These are phyloP conservation scores for Cichladusa arquata DNA, from an alignment of 2,113 vertebrate species.

Conservation along the genomic window DNA sequence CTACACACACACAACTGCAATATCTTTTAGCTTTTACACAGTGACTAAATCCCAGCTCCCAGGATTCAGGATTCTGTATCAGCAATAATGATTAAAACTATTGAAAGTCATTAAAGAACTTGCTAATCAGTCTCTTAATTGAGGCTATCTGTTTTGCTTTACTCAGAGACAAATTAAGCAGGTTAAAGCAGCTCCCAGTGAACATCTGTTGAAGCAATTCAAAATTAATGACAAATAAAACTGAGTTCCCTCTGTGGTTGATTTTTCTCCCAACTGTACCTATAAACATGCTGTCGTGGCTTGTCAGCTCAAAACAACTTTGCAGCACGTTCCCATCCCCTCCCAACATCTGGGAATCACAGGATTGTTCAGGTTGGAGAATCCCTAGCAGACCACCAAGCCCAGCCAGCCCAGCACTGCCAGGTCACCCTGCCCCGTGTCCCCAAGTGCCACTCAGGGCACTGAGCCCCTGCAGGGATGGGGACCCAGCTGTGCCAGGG, in stretches of 20 bases:
- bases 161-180: slow-evolving; percentile 68
- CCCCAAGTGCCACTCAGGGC: neutral
- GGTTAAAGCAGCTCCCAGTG: slow-evolving; percentile 68
- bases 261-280: slow-evolving; percentile 46
- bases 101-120: slow-evolving; percentile 73
- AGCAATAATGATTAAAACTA: slow-evolving; percentile 61
- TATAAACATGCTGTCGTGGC: slow-evolving; percentile 2
- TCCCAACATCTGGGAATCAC: neutral
- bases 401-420: neutral
- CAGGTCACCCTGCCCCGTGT: neutral
- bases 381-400: neutral
- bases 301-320: neutral
- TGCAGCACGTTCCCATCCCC: neutral
- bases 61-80: slow-evolving; percentile 5
- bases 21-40: neutral
- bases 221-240: slow-evolving; percentile 74
- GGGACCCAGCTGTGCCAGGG: neutral
- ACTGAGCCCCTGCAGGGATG: neutral
- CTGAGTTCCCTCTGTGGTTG: slow-evolving; percentile 21
- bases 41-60: slow-evolving; percentile 19
- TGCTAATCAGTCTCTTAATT: slow-evolving; percentile 70
- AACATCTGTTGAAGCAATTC: slow-evolving; percentile 72
- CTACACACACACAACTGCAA: neutral
- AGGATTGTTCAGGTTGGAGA: neutral
- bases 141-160: slow-evolving; percentile 71